A percentile compares a stretch with the other conserved stretches of the same genome.
Evolutionary conservation across 2,113 vertebrate species (phyloP).

Genomic region (Oceanites oceanicus): DNA sequence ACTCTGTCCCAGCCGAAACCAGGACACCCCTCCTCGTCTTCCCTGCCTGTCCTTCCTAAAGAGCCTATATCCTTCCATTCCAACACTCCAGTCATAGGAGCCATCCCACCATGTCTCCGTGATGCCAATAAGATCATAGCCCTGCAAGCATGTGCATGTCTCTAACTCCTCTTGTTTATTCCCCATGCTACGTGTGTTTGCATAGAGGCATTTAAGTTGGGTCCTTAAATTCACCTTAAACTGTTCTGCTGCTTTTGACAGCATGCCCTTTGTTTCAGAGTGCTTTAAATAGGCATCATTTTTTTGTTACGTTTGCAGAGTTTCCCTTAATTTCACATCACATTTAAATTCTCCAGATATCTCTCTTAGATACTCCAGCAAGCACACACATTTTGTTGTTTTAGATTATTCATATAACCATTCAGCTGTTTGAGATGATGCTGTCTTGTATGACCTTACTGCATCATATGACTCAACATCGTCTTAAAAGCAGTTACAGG

Average conservation of each 20-base stretch:
- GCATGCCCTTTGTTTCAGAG: background rate
- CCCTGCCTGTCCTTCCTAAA: no score
- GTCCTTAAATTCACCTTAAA: background rate
- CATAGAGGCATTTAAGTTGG: no score
- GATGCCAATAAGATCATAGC: no score
- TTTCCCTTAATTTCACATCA: background rate
- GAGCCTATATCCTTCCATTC: no score
- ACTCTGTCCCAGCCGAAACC: no score
- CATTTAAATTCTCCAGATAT: background rate
- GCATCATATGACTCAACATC: background rate
- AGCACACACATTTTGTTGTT: background rate
- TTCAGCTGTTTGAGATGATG: background rate
- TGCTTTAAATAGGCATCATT: background rate
- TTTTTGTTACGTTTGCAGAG: background rate
- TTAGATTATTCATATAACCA: background rate
- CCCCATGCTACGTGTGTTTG: no score
- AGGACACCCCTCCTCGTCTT: no score
- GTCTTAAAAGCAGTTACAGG: slow-evolving; percentile 31
- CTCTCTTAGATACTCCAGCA: background rate
- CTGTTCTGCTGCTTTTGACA: background rate
- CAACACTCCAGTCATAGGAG: no score
- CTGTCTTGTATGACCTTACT: background rate
- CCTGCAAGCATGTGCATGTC: no score
- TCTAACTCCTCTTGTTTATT: no score
- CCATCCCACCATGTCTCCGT: no score